Conservation (phyloP, 2,888 invertebrate species). For the Hydrotaea diabolus region DNA sequence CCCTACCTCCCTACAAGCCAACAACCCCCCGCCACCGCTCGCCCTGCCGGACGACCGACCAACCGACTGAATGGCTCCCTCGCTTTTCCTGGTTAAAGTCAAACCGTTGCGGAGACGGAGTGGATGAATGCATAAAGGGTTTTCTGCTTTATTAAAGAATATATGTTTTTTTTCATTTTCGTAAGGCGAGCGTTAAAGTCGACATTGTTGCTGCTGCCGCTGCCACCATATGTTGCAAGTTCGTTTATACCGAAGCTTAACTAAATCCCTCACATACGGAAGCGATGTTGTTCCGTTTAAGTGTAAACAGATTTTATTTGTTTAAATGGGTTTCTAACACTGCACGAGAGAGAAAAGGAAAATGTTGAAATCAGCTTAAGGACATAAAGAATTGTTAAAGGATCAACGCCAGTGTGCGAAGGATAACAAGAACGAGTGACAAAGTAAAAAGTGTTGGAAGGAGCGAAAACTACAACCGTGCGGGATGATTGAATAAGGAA, state of each 20-base stretch:
- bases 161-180: background rate
- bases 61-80: background rate
- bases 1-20: background rate
- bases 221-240: conserved; percentile 47
- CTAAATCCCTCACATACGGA: conserved; percentile 27
- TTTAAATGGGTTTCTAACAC: conserved; percentile 48
- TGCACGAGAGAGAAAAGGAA: conserved; percentile 20
- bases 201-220: conserved; percentile 33
- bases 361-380: conserved; percentile 44
- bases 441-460: background rate
- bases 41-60: too few relatives aligned
- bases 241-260: conserved; percentile 39
- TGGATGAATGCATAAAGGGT: background rate
- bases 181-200: background rate
- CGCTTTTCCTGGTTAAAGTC: background rate
- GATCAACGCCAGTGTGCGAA: conserved; percentile 51
- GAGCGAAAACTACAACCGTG: too few relatives aligned
- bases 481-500: too few relatives aligned
- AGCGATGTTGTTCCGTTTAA: conserved; percentile 47
- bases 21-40: too few relatives aligned
- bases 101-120: conserved; percentile 17
- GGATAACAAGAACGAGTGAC: conserved; percentile 18
- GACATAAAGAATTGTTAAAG: conserved; percentile 26
- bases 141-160: background rate
- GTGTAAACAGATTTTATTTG: conserved; percentile 54